These are phyloP conservation scores for Cylloceria caligata DNA, from an alignment of 2,888 invertebrate species.

Conservation along the genomic window DNA sequence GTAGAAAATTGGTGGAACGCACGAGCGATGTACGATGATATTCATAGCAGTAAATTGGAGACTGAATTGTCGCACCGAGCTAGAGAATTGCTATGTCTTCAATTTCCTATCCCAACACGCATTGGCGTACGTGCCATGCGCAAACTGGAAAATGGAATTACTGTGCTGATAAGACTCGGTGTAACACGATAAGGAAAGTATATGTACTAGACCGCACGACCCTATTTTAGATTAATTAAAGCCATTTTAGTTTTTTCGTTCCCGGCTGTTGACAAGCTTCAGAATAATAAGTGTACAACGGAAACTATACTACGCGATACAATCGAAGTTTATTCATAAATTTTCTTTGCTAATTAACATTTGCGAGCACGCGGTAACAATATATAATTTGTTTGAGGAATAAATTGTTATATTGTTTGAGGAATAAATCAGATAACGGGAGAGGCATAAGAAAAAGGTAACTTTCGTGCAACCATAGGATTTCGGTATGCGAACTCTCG, in stretches of 20 bases:
- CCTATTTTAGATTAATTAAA: neutral
- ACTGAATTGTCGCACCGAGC: constrained; percentile 19
- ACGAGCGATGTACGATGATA: constrained; percentile 49
- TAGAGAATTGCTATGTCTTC: constrained; percentile 36
- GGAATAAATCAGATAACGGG: constrained; percentile 36
- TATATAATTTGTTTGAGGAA: constrained; percentile 13
- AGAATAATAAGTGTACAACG: neutral
- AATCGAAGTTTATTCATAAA: neutral
- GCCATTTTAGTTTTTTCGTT: neutral
- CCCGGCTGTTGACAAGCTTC: neutral
- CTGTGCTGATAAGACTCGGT: constrained; percentile 23
- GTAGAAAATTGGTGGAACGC: constrained; percentile 60
- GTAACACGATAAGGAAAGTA: neutral
- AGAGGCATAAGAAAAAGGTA: constrained; percentile 23
- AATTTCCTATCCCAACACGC: constrained; percentile 41
- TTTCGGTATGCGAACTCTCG: constrained; percentile 46
- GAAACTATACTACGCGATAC: constrained; percentile 1
- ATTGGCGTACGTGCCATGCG: constrained; percentile 34
- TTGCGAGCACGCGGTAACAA: constrained; percentile 6
- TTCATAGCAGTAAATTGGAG: constrained; percentile 54
- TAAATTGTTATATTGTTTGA: constrained; percentile 30
- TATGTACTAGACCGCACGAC: neutral
- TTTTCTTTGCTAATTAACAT: constrained; percentile 26
- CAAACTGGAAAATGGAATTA: constrained; percentile 40
- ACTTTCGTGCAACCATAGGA: constrained; percentile 32